These are phyloP conservation scores for Smittia sp. DNA, from an alignment of 2,888 invertebrate species.

Conservation along the genomic window DNA sequence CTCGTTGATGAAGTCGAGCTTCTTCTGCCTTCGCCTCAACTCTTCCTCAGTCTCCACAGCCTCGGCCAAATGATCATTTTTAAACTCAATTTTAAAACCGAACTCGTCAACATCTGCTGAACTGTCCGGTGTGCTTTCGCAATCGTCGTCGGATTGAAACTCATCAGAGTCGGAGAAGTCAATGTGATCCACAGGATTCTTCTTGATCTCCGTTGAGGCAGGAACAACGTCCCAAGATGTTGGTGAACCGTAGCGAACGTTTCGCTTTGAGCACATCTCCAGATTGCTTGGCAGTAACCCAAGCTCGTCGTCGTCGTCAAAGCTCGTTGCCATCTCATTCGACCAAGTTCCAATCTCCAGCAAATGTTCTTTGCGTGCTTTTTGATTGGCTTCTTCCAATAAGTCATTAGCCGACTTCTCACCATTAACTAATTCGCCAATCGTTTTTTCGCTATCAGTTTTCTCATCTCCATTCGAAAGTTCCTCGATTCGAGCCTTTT, in stretches of 20 bases:
- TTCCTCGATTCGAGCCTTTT: conserved; percentile 45
- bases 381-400: conserved; percentile 50
- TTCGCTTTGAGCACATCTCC: conserved; percentile 60
- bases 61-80: conserved; percentile 80
- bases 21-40: conserved; percentile 51
- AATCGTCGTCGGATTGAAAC: conserved; percentile 55
- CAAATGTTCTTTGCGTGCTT: conserved; percentile 55
- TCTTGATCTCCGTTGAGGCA: neutral
- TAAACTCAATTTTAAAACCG: conserved; percentile 62
- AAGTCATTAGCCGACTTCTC: conserved; percentile 53
- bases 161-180: conserved; percentile 55
- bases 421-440: conserved; percentile 48
- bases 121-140: conserved; percentile 50
- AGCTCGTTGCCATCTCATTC: conserved; percentile 77
- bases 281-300: conserved; percentile 63
- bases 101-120: conserved; percentile 44
- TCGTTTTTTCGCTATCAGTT: conserved; percentile 47
- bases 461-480: conserved; percentile 46
- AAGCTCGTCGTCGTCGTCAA: conserved; percentile 56
- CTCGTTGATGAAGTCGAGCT: conserved; percentile 51
- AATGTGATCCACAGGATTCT: conserved; percentile 41
- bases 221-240: conserved; percentile 50
- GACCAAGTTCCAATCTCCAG: conserved; percentile 90
- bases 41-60: conserved; percentile 69
- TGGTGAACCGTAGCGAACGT: conserved; percentile 52